Evolutionary conservation across 1,140 invertebrate genomes (phyloP).

Genomic region (Drosophila dunni): DNA sequence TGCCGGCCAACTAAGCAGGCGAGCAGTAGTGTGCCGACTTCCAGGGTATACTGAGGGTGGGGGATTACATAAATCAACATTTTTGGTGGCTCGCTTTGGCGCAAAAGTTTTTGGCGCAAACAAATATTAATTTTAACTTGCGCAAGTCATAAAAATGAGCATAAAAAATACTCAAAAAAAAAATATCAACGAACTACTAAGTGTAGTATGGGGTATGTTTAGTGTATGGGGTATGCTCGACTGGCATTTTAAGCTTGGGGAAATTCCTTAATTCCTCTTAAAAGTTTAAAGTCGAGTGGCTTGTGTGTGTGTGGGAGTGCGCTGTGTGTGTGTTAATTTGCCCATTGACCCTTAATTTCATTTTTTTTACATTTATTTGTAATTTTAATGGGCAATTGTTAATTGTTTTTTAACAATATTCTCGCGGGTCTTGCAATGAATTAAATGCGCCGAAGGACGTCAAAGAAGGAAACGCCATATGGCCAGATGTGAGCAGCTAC

Average conservation of each 20-base stretch:
- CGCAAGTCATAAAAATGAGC: slow-evolving; percentile 53
- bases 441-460: slow-evolving; percentile 47
- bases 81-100: slow-evolving; percentile 48
- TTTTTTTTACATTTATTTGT: slow-evolving; percentile 41
- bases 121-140: slow-evolving; percentile 83
- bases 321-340: slow-evolving; percentile 51
- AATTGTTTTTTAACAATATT: slow-evolving; percentile 79
- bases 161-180: slow-evolving; percentile 20
- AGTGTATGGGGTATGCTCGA: background rate
- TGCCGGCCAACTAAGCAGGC: slow-evolving; percentile 11
- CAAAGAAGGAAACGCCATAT: slow-evolving; percentile 60
- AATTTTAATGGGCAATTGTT: slow-evolving; percentile 71
- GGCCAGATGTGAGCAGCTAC: slow-evolving; percentile 16
- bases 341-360: slow-evolving; percentile 24
- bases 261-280: slow-evolving; percentile 2
- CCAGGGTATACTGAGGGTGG: background rate
- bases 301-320: background rate
- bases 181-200: background rate
- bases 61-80: slow-evolving; percentile 79
- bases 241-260: background rate
- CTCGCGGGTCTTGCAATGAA: slow-evolving; percentile 52
- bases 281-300: slow-evolving; percentile 21
- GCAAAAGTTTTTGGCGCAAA: slow-evolving; percentile 72
- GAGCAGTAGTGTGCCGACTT: background rate
- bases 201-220: background rate